These are phyloP conservation scores for Matsumyia berberina DNA, from an alignment of 2,888 invertebrate species.

Conservation along the genomic window DNA sequence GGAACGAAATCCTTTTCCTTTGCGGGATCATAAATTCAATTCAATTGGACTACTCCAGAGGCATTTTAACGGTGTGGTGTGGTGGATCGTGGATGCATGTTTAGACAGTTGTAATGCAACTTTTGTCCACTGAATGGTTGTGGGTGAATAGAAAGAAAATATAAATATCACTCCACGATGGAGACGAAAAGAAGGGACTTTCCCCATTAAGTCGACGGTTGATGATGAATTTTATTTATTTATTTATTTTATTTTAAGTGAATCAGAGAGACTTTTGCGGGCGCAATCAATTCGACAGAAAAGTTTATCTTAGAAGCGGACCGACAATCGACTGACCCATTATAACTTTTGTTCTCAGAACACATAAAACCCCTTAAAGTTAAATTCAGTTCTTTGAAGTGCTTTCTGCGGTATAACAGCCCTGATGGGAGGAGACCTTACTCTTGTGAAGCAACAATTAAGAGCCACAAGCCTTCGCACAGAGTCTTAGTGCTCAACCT, in stretches of 20 bases:
- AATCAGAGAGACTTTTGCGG: not conserved
- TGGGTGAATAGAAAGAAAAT: constrained; percentile 11
- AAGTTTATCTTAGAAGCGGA: not conserved
- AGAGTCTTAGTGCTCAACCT: too few species aligned
- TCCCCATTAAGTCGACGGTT: not conserved
- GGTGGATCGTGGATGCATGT: not conserved
- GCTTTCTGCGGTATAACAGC: too few species aligned
- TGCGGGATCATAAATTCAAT: not conserved
- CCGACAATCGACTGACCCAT: too few species aligned
- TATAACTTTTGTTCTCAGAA: too few species aligned
- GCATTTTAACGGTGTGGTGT: not conserved
- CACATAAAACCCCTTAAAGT: too few species aligned
- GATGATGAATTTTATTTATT: not conserved
- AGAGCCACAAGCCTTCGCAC: too few species aligned
- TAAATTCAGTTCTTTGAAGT: too few species aligned
- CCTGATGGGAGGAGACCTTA: too few species aligned
- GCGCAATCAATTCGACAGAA: not conserved
- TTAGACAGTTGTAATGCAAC: constrained; percentile 26
- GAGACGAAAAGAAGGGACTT: not conserved
- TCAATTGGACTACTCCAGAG: too few species aligned
- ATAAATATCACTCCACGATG: not conserved
- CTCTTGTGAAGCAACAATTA: too few species aligned
- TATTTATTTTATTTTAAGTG: too few species aligned
- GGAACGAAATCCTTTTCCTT: not conserved
- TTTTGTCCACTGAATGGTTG: constrained; percentile 20